phyloP scores from a whole-genome alignment of 2,888 invertebrate species.

The Agrotis ipsilon region DNA sequence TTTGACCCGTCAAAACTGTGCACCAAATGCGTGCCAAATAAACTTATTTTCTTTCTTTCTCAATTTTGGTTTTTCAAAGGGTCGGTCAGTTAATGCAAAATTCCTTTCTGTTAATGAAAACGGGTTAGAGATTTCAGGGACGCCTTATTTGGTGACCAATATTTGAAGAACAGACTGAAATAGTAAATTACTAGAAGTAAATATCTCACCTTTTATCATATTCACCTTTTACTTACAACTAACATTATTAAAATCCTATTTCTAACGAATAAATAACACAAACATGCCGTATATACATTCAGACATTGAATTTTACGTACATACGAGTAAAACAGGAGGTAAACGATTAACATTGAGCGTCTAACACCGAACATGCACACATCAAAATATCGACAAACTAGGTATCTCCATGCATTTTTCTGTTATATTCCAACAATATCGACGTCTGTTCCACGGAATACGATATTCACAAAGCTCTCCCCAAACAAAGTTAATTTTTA shows the following conservation, averaged over 20 bases:
- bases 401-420: constrained; percentile 54
- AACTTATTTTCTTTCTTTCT: too few relatives aligned
- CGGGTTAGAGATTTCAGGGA: background rate
- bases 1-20: too few relatives aligned
- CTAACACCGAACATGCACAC: constrained; percentile 63
- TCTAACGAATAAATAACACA: constrained; percentile 52
- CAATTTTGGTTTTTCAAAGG: too few relatives aligned
- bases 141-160: background rate
- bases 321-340: constrained; percentile 43
- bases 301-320: constrained; percentile 59
- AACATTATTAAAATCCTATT: background rate
- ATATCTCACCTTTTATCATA: background rate
- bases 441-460: constrained; percentile 45
- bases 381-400: constrained; percentile 45
- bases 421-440: constrained; percentile 41
- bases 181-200: too few relatives aligned
- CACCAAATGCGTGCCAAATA: too few relatives aligned
- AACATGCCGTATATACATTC: constrained; percentile 64
- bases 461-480: constrained; percentile 64
- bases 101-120: too few relatives aligned
- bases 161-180: too few relatives aligned
- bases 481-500: constrained; percentile 57
- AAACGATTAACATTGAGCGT: constrained; percentile 42
- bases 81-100: too few relatives aligned
- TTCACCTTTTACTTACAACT: background rate